Evolutionary conservation across 2,797 vertebrate genomes (phyloP).

Genomic region (Mormyrus proboscirostris): DNA sequence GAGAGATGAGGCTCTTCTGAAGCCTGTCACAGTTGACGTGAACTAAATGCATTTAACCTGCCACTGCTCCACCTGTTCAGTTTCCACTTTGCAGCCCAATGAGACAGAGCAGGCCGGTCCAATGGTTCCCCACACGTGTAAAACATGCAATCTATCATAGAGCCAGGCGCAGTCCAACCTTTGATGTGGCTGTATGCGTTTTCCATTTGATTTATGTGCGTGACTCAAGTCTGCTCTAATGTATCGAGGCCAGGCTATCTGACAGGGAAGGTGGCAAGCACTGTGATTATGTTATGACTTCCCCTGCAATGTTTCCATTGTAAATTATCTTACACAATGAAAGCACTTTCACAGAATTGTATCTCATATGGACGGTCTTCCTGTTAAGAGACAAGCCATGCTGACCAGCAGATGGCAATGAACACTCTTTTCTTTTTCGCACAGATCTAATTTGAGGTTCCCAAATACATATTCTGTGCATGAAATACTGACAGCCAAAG

Average conservation of each 20-base stretch:
- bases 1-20: background rate
- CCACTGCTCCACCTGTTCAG: background rate
- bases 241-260: background rate
- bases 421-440: slow-evolving; percentile 43
- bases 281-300: background rate
- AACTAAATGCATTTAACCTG: background rate
- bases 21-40: background rate
- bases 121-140: background rate
- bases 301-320: background rate
- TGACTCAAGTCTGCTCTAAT: background rate
- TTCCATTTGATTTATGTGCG: slow-evolving; percentile 1
- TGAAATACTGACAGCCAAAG: slow-evolving; percentile 32
- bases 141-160: background rate
- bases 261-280: background rate
- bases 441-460: background rate
- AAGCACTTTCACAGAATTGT: background rate
- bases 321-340: background rate
- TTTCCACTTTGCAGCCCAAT: background rate
- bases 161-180: background rate
- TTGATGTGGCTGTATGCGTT: background rate
- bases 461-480: slow-evolving; percentile 21
- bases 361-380: background rate
- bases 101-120: background rate
- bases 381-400: background rate
- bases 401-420: slow-evolving; percentile 20